Base-by-base conservation (phyloP, 2,797 vertebrate species). In the Ctenosaura bakeri region DNA sequence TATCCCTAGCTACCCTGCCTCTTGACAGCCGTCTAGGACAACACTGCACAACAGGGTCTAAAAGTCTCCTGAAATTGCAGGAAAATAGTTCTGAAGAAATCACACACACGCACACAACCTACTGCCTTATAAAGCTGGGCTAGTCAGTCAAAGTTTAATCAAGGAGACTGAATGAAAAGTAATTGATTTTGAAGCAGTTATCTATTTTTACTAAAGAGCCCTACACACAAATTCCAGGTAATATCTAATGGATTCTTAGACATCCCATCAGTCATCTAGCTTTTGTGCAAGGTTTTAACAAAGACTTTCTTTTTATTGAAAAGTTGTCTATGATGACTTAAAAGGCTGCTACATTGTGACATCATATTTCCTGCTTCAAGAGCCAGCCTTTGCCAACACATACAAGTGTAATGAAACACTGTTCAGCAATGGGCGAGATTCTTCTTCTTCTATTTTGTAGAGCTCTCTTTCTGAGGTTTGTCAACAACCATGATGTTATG, bases 351-450 rank as follows among this genome's bases (percentile, higher is more conserved):
- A 74, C 42, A 29, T 83, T 87, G 73, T 93, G 94, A 56, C 29
- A 94, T 90, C 12, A 73, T 0, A 52, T 85, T 92, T 93, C 88
- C 73, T 16, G 35, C 32, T 83, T 56, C 90, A 88, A 90, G 78
- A 85, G 89, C 29, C 0, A 32, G 88, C 62, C 85, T 62, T 89
- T 91, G 56, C 69, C 78, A 54, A 88, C 91, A 52, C 54, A 56
- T 50, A 1, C 90, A 94, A 82, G 90, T 87, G 59, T 42, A 82
- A 80, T 64, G 54, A 86, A 59, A 91, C 89, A 89, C 35, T 83
- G 85, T 52, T 84, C 52, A 87, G 86, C 91, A 92, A 94, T 91
- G 69, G 7, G n/a, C 71, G 16, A 95, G 94, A 94, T 71, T 92
- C 91, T 77, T 89, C 54, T 8, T 6, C 54, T 83, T 88, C 38